Percentiles rank a stretch among this genome's conserved stretches.
Conservation (phyloP, 2,888 invertebrate species). For the Herminia tarsipennalis region DNA sequence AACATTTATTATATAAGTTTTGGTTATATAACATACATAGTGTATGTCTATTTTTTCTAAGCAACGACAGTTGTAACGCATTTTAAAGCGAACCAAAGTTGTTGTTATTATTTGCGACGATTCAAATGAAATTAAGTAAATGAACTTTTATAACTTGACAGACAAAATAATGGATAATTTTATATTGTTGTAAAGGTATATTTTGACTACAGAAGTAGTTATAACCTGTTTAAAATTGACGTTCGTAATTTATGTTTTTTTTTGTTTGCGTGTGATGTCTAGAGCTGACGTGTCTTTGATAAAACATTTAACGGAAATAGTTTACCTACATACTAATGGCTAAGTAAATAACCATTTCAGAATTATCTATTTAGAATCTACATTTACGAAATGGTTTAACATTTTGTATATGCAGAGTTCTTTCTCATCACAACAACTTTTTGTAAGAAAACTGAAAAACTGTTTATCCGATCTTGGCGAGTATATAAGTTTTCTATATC, state of each 20-base stretch:
- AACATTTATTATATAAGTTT: slow-evolving; percentile 43
- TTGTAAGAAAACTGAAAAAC: no score
- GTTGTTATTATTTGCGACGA: slow-evolving; percentile 58
- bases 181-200: slow-evolving; percentile 58
- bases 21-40: slow-evolving; percentile 52
- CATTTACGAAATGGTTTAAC: no score
- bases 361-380: no score
- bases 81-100: slow-evolving; percentile 62
- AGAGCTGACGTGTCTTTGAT: slow-evolving; percentile 43
- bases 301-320: neutral
- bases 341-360: no score
- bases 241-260: slow-evolving; percentile 69
- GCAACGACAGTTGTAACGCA: slow-evolving; percentile 57
- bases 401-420: no score
- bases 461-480: no score
- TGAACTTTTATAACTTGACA: slow-evolving; percentile 73
- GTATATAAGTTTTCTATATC: neutral
- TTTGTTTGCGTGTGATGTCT: slow-evolving; percentile 68
- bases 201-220: slow-evolving; percentile 53
- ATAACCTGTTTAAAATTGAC: slow-evolving; percentile 73
- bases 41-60: slow-evolving; percentile 58
- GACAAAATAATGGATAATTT: slow-evolving; percentile 52
- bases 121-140: slow-evolving; percentile 70
- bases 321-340: no score
- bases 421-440: no score